Conservation (phyloP, 2,113 vertebrate genomes). For the Myiozetetes cayanensis region DNA sequence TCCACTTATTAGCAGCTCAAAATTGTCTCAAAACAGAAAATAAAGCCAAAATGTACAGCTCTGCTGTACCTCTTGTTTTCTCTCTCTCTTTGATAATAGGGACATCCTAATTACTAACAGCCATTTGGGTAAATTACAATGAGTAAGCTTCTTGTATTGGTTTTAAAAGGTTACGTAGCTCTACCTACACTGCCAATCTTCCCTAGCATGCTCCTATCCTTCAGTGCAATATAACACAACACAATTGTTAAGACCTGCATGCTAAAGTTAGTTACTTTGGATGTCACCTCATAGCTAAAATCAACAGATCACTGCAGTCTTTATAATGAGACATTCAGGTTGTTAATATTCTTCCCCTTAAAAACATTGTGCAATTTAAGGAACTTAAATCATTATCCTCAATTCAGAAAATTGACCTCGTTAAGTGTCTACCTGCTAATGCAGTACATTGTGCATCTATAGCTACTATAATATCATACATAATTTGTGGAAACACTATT, state of each 20-base stretch:
- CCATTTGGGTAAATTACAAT: background rate
- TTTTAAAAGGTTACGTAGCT: background rate
- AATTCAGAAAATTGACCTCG: background rate
- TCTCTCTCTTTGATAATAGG: background rate
- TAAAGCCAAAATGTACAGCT: background rate
- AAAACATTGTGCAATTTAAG: background rate
- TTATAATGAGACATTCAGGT: background rate
- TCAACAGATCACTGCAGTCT: background rate
- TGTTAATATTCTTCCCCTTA: background rate
- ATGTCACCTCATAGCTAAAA: background rate
- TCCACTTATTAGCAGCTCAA: background rate
- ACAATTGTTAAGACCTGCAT: background rate
- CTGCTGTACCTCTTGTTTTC: background rate
- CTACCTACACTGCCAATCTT: background rate
- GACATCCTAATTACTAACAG: background rate
- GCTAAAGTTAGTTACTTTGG: background rate
- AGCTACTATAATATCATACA: background rate
- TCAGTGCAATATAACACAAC: rapidly evolving
- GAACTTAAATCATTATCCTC: background rate
- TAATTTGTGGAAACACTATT: background rate
- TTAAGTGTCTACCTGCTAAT: background rate
- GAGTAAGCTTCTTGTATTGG: background rate
- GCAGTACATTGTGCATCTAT: background rate
- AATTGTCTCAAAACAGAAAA: rapidly evolving
- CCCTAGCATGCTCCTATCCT: background rate